Base-by-base conservation (phyloP, 2,888 invertebrate species). In the Oscheius sp. region DNA sequence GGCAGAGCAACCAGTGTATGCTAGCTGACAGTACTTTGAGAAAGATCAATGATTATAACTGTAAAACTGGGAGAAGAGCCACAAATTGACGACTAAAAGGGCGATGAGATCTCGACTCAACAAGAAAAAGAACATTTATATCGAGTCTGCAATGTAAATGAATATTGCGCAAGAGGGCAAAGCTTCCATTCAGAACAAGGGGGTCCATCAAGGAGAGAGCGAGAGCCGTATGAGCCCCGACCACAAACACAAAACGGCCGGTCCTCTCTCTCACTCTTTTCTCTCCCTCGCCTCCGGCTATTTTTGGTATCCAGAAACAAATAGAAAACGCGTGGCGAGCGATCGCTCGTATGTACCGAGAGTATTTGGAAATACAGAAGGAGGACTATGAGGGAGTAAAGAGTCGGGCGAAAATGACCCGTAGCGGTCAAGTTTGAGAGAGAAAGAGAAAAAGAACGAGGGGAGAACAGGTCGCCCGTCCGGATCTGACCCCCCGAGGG, bases 391-490 rank as follows among this genome's bases (percentile, higher is more conserved):
- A 63, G 45, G 21, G 63, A 21, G 18, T 29, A 41, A 35, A 21
- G 43, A 63, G 27, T 23, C 18, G 21, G 66, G 52, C 25, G 29
- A 66, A 49, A 66, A 66, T 66, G 66, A 66, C 66, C 66, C 66
- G 66, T 25, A 49, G 66, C 66, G 66, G 66, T 66, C 66, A 66
- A 66, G 66, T 66, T 66, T 66, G 52, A 52, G 66, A 49, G 66
- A 35, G 35, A 35, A 35, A 52, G 66, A 35, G 35, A 35, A 35
- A 35, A 35, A 35, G 35, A 35, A 35, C 23, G 58, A 29, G 58
- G n/a, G n/a, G 45, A 43, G 66, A 66, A 66, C 66, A 52, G 66
- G 66, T 66, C 66, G 61, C 43, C 21, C 61, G 43, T 61, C 66
- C 66, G 66, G 66, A 52, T 49, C 49, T 49, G 66, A 66, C 66